Evolutionary conservation across 2,113 vertebrate species (phyloP), one percentile per base, ranked within the genome.

Genomic region (Myiozetetes cayanensis): DNA sequence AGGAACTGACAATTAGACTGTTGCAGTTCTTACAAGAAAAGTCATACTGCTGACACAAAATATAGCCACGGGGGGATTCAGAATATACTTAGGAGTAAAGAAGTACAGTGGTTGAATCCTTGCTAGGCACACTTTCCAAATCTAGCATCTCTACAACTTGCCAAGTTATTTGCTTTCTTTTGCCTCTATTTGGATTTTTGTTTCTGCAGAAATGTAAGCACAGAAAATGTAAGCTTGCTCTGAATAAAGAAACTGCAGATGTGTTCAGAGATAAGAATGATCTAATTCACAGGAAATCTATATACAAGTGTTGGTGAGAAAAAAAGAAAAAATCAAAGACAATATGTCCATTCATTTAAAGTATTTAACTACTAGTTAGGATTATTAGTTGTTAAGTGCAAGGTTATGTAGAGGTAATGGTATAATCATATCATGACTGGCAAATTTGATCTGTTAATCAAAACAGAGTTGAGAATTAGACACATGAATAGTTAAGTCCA

Each of bases 331-430:
- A 41, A 41, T 41, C 39, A 72, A 87, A 74, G 35, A 21, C 16
- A 68, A 3, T 18, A 10, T 0, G 0, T 21, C 23, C 0, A 0
- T 67, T 76, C 4, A 28, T 31, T 84, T 30, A 30, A 71, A 72
- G 16, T 49, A 59, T 39, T 79, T 58, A 66, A 33, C 23, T 39
- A 24, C 31, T 49, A 35, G 8, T 61, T 14, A 94, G 17, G 2
- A 39, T 43, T 56, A 13, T 39, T 68, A 37, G 10, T 79, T 44
- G 22, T 22, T 55, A 58, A 58, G 21, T 13, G 18, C n/a, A 83
- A 82, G 15, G 8, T 30, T 24, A 71, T 58, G 10, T 33, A 68
- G 11, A 55, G 23, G 39, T 39, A 22, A 70, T 20, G 30, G 49
- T 6, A 56, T 6, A 31, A 41, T 63, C 43, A 41, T 19, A 63